A percentile compares a stretch with the other conserved stretches of the same genome.
These are phyloP conservation scores for Epirrita christyi DNA, from an alignment of 2,888 invertebrate species.

Conservation along the genomic window DNA sequence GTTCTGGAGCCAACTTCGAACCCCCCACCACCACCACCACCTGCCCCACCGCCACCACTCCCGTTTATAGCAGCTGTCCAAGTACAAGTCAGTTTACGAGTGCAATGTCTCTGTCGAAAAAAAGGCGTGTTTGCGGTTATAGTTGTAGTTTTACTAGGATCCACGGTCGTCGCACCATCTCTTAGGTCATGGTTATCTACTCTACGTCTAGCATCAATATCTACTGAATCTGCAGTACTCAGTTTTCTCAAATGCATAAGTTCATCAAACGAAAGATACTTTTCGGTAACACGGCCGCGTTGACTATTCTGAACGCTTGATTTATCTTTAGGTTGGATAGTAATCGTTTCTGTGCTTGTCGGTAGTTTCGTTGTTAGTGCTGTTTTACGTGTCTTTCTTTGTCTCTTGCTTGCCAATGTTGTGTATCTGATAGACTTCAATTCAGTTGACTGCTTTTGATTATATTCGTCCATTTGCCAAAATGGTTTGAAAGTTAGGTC, in stretches of 20 bases:
- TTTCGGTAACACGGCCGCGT: conserved; percentile 59
- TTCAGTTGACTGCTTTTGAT: conserved; percentile 47
- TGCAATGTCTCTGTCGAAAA: conserved; percentile 64
- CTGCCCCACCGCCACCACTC: conserved; percentile 39
- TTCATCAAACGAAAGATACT: conserved; percentile 77
- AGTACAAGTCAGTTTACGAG: conserved; percentile 74
- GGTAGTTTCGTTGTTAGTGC: conserved; percentile 31
- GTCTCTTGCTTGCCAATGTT: conserved; percentile 54
- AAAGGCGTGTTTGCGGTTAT: conserved; percentile 64
- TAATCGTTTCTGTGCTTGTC: conserved; percentile 65
- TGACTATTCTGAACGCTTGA: conserved; percentile 33
- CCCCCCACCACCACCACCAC: conserved; percentile 36
- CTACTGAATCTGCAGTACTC: conserved; percentile 44
- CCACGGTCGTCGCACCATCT: conserved; percentile 4
- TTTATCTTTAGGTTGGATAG: conserved; percentile 51
- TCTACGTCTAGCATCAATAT: conserved; percentile 50
- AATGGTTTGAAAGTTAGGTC: conserved; percentile 60
- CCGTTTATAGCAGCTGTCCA: conserved; percentile 66
- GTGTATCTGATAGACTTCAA: conserved; percentile 67
- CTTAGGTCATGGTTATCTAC: conserved; percentile 24
- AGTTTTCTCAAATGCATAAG: conserved; percentile 71
- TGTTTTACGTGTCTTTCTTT: conserved; percentile 47
- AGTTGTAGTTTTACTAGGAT: conserved; percentile 38
- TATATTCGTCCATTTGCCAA: conserved; percentile 65
- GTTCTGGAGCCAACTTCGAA: conserved; percentile 59